These are phyloP conservation scores for Electrophaes corylata DNA, from an alignment of 2,888 invertebrate genomes.

Conservation along the genomic window DNA sequence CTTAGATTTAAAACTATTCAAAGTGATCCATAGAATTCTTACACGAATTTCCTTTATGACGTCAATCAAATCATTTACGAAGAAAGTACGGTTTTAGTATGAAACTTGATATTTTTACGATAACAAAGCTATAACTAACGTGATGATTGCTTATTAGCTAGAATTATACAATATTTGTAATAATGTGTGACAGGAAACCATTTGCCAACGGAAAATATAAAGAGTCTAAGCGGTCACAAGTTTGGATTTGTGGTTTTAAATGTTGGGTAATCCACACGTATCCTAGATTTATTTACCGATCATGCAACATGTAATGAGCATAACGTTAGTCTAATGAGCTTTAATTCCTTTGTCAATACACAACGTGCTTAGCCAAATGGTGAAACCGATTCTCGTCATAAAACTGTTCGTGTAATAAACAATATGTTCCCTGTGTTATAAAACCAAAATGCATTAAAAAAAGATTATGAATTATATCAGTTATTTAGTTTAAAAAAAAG, in stretches of 20 bases:
- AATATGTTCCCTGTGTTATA: no score
- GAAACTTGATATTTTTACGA: background rate
- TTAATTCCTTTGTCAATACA: background rate
- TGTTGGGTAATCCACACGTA: background rate
- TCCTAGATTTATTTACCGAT: background rate
- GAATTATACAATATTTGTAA: background rate
- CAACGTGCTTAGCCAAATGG: background rate
- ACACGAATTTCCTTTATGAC: no score
- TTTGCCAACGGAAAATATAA: slow-evolving; percentile 5
- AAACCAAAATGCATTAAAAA: no score
- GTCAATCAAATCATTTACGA: background rate
- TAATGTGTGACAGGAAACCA: slow-evolving; percentile 8
- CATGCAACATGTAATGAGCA: background rate
- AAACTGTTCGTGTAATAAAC: no score
- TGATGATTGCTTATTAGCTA: background rate
- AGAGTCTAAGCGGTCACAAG: background rate
- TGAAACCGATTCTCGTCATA: no score
- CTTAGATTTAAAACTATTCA: no score
- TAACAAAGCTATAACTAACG: slow-evolving; percentile 10
- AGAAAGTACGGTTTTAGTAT: no score
- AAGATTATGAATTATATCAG: no score
- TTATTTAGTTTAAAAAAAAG: no score
- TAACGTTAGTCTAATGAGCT: background rate
- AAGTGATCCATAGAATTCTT: no score
- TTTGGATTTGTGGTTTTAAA: background rate